A percentile compares a stretch with the other conserved stretches of the same genome.
Conservation (phyloP, 1,140 invertebrate genomes). For the Drosophila mauritiana region DNA sequence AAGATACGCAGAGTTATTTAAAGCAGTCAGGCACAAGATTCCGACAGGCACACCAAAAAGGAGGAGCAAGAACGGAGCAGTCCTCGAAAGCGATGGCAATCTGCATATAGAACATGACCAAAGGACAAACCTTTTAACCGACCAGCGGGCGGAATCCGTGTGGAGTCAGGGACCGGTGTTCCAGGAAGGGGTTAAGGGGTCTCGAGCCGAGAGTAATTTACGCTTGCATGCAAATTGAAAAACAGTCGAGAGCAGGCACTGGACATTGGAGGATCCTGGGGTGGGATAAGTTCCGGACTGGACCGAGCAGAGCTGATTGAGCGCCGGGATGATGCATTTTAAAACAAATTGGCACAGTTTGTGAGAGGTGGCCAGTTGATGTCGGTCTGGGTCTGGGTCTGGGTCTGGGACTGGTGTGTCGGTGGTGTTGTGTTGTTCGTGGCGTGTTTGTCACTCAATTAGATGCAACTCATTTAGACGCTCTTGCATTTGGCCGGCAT, state of each 20-base stretch:
- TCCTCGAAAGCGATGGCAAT: constrained; percentile 41
- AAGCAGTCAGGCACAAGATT: constrained; percentile 34
- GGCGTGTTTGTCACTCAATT: constrained; percentile 78
- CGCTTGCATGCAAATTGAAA: constrained; percentile 81
- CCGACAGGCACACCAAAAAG: constrained; percentile 9
- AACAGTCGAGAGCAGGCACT: constrained; percentile 68
- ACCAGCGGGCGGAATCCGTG: constrained; percentile 25
- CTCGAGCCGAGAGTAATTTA: constrained; percentile 62
- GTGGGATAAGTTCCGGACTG: constrained; percentile 7
- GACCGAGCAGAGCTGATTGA: constrained; percentile 46
- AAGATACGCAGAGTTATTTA: constrained; percentile 57
- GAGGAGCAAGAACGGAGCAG: constrained; percentile 3
- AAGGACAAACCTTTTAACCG: constrained; percentile 73
- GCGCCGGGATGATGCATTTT: constrained; percentile 72
- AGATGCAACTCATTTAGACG: constrained; percentile 78
- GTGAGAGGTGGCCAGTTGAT: constrained; percentile 43
- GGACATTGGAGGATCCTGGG: constrained; percentile 15
- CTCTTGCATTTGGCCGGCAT: constrained; percentile 52
- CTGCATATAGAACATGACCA: constrained; percentile 67
- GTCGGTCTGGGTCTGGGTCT: not conserved
- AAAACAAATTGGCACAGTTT: constrained; percentile 83
- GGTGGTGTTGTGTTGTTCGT: constrained; percentile 16
- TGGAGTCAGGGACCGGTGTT: not conserved
- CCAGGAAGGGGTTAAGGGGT: constrained; percentile 17
- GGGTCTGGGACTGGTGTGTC: too few relatives aligned